A percentile compares a stretch with the other conserved stretches of the same genome.
These are phyloP conservation scores for Chromis chromis DNA, from an alignment of 2,797 vertebrate genomes.

Conservation along the genomic window DNA sequence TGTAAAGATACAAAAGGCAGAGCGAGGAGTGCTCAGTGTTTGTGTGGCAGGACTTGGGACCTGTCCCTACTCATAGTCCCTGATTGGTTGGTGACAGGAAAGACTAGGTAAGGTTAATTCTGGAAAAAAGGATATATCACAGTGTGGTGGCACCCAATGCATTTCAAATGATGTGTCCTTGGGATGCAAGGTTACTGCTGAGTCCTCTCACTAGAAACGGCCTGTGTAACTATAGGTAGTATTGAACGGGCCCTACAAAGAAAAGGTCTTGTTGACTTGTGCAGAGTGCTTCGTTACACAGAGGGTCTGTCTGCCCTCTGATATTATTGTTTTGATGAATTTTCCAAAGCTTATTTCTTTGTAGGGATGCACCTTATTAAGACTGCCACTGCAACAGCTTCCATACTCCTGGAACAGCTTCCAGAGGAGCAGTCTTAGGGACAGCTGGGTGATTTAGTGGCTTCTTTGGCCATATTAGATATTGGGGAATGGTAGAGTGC, in stretches of 20 bases:
- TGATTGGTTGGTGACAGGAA: slow-evolving; percentile 76
- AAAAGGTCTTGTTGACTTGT: slow-evolving; percentile 64
- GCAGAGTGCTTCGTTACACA: slow-evolving; percentile 36
- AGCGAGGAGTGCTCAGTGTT: slow-evolving; percentile 34
- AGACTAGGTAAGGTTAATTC: slow-evolving; percentile 80
- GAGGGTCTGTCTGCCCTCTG: slow-evolving; percentile 44
- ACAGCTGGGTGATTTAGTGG: slow-evolving; percentile 33
- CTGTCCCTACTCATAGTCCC: slow-evolving; percentile 67
- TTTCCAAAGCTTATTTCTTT: slow-evolving; percentile 52
- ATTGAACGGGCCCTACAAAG: slow-evolving; percentile 50
- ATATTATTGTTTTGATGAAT: slow-evolving; percentile 42
- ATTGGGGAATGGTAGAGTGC: slow-evolving; percentile 1
- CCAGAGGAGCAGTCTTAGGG: slow-evolving; percentile 1
- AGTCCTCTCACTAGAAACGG: slow-evolving; percentile 48
- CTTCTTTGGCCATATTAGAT: slow-evolving; percentile 14
- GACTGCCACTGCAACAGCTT: slow-evolving; percentile 12
- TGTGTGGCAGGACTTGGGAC: slow-evolving; percentile 56
- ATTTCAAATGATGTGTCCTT: slow-evolving; percentile 85
- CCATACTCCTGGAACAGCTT: slow-evolving; percentile 20
- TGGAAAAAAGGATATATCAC: slow-evolving; percentile 74
- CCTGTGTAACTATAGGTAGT: slow-evolving; percentile 58
- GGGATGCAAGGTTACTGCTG: slow-evolving; percentile 79
- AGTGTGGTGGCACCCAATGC: slow-evolving; percentile 78
- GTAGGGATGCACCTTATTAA: slow-evolving; percentile 48
- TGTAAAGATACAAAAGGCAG: slow-evolving; percentile 45